A percentile compares a stretch with the other conserved stretches of the same genome.
Evolutionary conservation across 2,888 invertebrate genomes (phyloP).

Genomic region (Listrodromus nycthemerus): DNA sequence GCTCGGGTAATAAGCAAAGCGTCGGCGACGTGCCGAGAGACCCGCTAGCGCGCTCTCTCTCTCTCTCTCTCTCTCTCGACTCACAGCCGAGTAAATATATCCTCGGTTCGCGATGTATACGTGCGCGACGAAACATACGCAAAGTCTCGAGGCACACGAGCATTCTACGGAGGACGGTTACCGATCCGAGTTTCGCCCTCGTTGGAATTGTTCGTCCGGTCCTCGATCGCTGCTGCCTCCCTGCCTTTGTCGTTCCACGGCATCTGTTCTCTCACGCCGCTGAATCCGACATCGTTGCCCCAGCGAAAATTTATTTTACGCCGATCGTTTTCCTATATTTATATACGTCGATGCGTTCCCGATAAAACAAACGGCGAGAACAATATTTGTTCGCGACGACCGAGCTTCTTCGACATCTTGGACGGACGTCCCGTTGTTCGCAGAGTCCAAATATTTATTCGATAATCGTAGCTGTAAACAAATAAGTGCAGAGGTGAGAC

Average conservation of each 20-base stretch:
- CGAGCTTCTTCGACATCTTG: too few relatives aligned
- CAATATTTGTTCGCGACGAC: too few relatives aligned
- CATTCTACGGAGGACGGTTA: slow-evolving; percentile 78
- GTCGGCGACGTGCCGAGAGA: background rate
- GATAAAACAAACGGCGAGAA: too few relatives aligned
- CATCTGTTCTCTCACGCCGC: slow-evolving; percentile 2
- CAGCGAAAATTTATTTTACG: background rate
- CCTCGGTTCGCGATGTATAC: slow-evolving; percentile 39
- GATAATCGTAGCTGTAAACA: background rate
- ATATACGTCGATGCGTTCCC: too few relatives aligned
- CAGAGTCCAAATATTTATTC: background rate
- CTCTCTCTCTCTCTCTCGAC: background rate
- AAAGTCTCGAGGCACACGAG: slow-evolving; percentile 57
- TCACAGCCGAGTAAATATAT: slow-evolving; percentile 66
- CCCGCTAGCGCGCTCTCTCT: too few relatives aligned
- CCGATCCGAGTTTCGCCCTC: slow-evolving; percentile 70
- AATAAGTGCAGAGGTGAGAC: background rate
- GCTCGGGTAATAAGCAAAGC: background rate
- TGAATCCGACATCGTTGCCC: background rate
- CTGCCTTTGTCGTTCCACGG: background rate
- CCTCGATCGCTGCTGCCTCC: slow-evolving; percentile 2
- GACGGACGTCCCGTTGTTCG: too few relatives aligned
- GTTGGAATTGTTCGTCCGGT: slow-evolving; percentile 63
- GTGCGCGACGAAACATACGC: slow-evolving; percentile 21
- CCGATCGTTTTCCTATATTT: too few relatives aligned